Percentiles rank a stretch among this genome's conserved stretches.
These are phyloP conservation scores for Sebastes minor DNA, from an alignment of 2,797 vertebrate species.

Conservation along the genomic window DNA sequence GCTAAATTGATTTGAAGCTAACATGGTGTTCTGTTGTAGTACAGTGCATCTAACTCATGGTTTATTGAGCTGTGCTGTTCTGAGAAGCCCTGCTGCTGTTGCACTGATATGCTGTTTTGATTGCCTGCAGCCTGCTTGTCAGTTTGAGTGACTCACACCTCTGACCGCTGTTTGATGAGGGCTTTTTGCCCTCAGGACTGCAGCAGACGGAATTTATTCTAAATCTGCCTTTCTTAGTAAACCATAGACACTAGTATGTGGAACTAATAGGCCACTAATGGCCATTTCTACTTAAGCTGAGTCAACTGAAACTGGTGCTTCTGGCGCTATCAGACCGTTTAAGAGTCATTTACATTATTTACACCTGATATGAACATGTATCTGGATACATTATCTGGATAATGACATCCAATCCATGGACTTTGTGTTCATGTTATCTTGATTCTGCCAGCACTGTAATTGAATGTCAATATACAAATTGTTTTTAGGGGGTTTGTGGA, in stretches of 20 bases:
- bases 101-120: slow-evolving; percentile 33
- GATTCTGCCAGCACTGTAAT: neutral
- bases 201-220: slow-evolving; percentile 2
- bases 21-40: slow-evolving; percentile 9
- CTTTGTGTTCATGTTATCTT: neutral
- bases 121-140: slow-evolving; percentile 34
- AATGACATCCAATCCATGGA: neutral
- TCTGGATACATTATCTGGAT: neutral
- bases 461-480: neutral
- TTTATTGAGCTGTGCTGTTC: slow-evolving; percentile 31
- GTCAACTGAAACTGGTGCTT: neutral
- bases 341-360: slow-evolving; percentile 4
- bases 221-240: neutral
- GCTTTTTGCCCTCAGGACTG: slow-evolving; percentile 16
- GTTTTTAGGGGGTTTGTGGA: neutral
- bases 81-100: slow-evolving; percentile 9
- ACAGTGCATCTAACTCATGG: neutral
- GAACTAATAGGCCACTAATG: neutral
- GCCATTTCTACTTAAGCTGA: neutral
- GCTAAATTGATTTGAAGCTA: neutral
- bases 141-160: slow-evolving; percentile 34
- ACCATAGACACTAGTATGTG: neutral
- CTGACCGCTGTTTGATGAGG: slow-evolving; percentile 11
- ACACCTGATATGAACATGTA: neutral
- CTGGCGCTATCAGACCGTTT: neutral